These are phyloP conservation scores for Semicossyphus pulcher DNA, from an alignment of 2,113 vertebrate genomes.

Conservation along the genomic window DNA sequence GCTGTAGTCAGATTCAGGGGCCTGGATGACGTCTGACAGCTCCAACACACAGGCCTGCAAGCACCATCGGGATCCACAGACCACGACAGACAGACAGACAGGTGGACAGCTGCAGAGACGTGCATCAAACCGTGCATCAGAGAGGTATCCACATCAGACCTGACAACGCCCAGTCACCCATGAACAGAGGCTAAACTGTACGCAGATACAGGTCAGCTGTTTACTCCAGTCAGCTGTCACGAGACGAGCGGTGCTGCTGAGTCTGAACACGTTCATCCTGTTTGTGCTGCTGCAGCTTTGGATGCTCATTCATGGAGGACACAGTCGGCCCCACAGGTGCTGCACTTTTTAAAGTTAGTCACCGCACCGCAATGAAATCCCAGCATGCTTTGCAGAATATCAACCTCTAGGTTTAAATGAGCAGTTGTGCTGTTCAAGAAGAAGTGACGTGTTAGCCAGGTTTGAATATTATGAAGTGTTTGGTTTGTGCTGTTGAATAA, in stretches of 20 bases:
- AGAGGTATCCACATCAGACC: constrained; percentile 13
- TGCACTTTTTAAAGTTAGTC: too few species aligned
- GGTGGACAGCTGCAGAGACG: constrained; percentile 32
- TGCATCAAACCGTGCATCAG: constrained; percentile 28
- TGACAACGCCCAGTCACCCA: constrained; percentile 36
- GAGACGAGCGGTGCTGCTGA: not conserved
- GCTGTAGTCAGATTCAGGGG: not conserved
- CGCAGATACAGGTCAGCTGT: not conserved
- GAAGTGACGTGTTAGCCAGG: too few species aligned
- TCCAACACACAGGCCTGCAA: not conserved
- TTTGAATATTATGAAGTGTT: too few species aligned
- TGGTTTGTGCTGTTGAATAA: too few species aligned
- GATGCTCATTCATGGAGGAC: too few species aligned
- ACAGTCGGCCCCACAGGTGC: too few species aligned
- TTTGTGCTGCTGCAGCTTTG: too few species aligned
- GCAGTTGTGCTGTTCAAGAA: too few species aligned
- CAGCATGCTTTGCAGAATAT: too few species aligned
- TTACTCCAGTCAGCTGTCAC: not conserved
- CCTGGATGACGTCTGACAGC: constrained; percentile 27
- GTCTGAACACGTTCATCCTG: not conserved
- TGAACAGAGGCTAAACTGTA: not conserved
- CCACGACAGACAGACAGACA: constrained; percentile 45
- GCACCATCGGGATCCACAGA: constrained; percentile 15
- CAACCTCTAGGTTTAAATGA: too few species aligned
- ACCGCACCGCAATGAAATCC: too few species aligned